Base-by-base conservation (phyloP, 1,140 invertebrate genomes). In the Holcopasites calliopsidis region DNA sequence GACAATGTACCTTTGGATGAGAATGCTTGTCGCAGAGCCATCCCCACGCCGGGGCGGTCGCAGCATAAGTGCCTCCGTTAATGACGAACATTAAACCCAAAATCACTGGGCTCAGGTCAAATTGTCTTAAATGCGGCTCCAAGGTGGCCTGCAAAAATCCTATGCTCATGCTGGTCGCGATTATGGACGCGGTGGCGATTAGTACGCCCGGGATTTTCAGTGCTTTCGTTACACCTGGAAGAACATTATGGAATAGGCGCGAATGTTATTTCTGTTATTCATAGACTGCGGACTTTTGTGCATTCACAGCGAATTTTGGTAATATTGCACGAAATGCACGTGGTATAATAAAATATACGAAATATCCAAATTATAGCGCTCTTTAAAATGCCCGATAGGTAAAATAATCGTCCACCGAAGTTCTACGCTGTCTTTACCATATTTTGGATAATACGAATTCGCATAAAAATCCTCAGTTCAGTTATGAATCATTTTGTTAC, bases 21-120 rank as follows among this genome's bases (percentile, higher is more conserved):
- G 94, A 83, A 11, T 90, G 83, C 69, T 93, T 93, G 87, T 97
- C 96, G 84, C 96, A 96, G 0, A 97, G 79, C 93, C 94, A 95
- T 31, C 97, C 97, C 94, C 95, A 97, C 16, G 92, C 90, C 0
- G 97, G 97, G 0, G 96, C 96, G 0, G 95, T 95, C 0, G 96
- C 49, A 1, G 96, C 96, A 89, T 98, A 98, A 16, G 95, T 94
- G 1, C 95, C 96, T 4, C 97, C 97, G 85, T 96, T 97, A 52
- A 98, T 95, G 18, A 98, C 94, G 88, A 98, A 98, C 94, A 97
- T 95, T 16, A 97, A 87, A 0, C 97, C 97, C 38, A 97, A 91
- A 10, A 96, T 86, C 8, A 97, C 93, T 0, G 96, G 96, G 21
- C 83, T 94, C 61, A 97, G 91, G 13, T 94, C 86, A 84, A 97